Conservation (phyloP, 1,140 invertebrate species). For the Drosophila burlai region DNA sequence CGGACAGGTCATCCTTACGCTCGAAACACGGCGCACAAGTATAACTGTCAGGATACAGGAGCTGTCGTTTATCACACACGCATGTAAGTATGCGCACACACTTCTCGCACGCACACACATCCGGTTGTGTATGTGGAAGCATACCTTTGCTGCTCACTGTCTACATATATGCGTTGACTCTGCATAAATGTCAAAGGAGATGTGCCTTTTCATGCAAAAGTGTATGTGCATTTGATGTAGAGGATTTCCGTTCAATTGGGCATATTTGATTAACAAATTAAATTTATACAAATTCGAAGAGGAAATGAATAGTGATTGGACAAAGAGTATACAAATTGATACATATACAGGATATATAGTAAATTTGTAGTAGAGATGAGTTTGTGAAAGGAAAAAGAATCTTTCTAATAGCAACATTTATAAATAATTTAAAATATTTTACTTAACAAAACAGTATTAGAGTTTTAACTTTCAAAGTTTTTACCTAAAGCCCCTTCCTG, state of each 20-base stretch:
- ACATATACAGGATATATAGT: too few species aligned
- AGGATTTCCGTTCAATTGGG: constrained; percentile 38
- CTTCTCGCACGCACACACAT: constrained; percentile 12
- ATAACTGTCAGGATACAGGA: constrained; percentile 55
- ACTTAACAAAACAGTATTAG: too few species aligned
- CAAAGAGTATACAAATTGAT: neutral
- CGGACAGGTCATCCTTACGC: constrained; percentile 37
- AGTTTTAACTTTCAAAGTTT: too few species aligned
- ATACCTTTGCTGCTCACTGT: constrained; percentile 36
- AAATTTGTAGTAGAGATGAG: neutral
- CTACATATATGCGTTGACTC: constrained; percentile 38
- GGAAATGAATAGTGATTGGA: constrained; percentile 5
- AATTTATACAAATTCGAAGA: constrained; percentile 7
- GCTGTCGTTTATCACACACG: constrained; percentile 59
- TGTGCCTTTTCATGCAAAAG: constrained; percentile 5
- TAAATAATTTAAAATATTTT: too few species aligned
- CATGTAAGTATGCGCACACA: constrained; percentile 4
- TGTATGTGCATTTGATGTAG: constrained; percentile 18
- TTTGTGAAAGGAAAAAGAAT: neutral
- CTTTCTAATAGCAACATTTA: too few species aligned
- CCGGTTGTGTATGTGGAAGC: neutral
- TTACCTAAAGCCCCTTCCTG: too few species aligned
- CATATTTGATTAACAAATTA: constrained; percentile 43
- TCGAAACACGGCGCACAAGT: constrained; percentile 52
- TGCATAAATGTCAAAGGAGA: constrained; percentile 53